These are phyloP conservation scores for Bradypodion pumilum DNA, from an alignment of 2,797 vertebrate genomes.

Conservation along the genomic window DNA sequence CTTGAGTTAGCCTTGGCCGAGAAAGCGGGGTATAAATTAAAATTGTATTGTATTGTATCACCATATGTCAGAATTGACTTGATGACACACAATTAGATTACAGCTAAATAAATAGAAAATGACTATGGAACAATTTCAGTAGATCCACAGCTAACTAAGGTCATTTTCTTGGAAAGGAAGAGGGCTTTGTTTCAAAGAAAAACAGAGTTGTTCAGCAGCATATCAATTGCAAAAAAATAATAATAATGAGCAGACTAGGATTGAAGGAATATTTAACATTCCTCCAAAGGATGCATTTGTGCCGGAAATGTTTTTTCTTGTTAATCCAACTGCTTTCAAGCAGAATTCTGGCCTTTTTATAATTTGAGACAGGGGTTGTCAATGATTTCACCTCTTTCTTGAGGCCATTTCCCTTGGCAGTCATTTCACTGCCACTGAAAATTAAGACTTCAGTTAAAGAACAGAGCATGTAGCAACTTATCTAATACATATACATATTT, in stretches of 20 bases:
- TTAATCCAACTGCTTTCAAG: no score
- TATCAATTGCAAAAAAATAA: background rate
- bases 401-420: background rate
- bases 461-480: background rate
- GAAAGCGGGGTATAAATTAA: no score
- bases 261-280: background rate
- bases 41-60: no score
- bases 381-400: no score
- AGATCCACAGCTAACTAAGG: background rate
- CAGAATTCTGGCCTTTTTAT: no score
- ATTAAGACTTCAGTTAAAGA: no score
- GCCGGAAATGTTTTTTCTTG: background rate
- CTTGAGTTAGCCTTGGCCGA: no score
- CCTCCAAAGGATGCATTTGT: background rate
- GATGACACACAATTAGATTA: no score
- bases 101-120: background rate
- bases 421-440: background rate
- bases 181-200: background rate
- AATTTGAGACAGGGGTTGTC: no score
- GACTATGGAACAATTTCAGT: background rate
- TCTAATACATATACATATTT: background rate
- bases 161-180: background rate
- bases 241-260: background rate
- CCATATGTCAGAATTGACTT: no score
- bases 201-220: background rate